Evolutionary conservation across 1,140 invertebrate genomes (phyloP), one percentile per base, ranked within the genome.

Genomic region (Zaprionus lachaisei): DNA sequence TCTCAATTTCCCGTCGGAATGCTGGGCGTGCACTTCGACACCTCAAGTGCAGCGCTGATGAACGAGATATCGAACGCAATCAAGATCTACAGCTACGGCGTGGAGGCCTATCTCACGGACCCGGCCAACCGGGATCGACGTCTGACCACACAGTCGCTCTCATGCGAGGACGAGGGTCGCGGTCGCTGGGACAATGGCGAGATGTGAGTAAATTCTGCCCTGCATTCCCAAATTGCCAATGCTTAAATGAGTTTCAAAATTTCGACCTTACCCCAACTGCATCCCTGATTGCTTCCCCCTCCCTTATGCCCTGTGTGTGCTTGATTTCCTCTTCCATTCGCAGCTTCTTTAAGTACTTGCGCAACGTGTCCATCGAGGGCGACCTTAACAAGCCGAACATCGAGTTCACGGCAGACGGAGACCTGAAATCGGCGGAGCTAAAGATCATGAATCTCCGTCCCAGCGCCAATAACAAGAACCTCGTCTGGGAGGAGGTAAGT

Each of bases 21-120:
- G 96, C 93, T 99, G 12, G 98, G 98, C 68, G 97, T 98, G 0
- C 97, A 98, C 92, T 98, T 98, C 81, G 97, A 98, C 90, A 98
- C 97, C 20, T 96, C 96, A 61, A 96, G 95, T 71, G 94, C 95
- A 0, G 96, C 96, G 28, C 93, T 98, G 6, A 96, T 97, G 72
- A 96, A 96, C 73, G 97, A 98, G 91, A 98, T 98, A 47, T 96
- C 97, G 4, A 97, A 97, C 22, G 97, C 97, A 4, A 96, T 98
- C 26, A 97, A 97, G 92, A 97, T 98, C 61, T 98, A 97, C 92
- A 97, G 97, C 15, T 96, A 98, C 80, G 98, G 97, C 0, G 97
- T 98, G 1, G 97, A 98, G 91, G 95, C 96, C 55, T 98, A 97
- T 89, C 93, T 97, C 0, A 96, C 95, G 38, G 96, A 98, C 86